Base-by-base conservation (phyloP, 2,797 vertebrate genomes). In the Malurus splendens region DNA sequence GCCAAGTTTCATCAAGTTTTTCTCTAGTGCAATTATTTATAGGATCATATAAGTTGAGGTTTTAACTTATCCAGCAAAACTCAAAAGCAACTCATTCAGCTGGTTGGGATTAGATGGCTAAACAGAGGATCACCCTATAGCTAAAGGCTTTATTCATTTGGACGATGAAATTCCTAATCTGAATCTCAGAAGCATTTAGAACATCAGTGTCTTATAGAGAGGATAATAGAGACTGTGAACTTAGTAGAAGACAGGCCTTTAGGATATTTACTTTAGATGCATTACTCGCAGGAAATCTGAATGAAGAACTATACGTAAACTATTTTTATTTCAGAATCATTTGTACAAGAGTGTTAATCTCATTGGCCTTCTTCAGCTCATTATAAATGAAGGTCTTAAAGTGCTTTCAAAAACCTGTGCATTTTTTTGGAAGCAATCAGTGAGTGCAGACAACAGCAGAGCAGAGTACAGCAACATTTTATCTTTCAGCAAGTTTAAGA, bases 131-230 rank as follows among this genome's bases (percentile, higher is more conserved):
- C 90, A 80, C 60, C 92, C 87, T 94, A 64, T 73, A 95, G 82
- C 60, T 94, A 94, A 96, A 94, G 13, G 80, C 66, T 84, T 91
- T 92, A 90, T 92, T 95, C 94, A 93, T 94, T 95, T 94, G 57
- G 41, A 41, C 66, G 55, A 72, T 60, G 82, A 93, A 90, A 94
- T 94, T 95, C 92, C 76, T 92, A 86, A 84, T 84, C 90, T 93
- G 86, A 96, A 96, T 96, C 82, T 82, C 75, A 83, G 73, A 95
- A 76, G 48, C 66, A 78, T 93, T 95, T 96, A 93, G 88, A 94
- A 94, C 94, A 94, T 39, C 87, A 93, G 19, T 90, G 75, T 27
- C 95, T 95, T 91, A 85, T 32, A 68, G 59, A 94, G 27, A 91
- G 32, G 44, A 93, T 92, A 94, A 94, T 90, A 93, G n/a, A 88